These are phyloP conservation scores for Myotis pilosus DNA, from an alignment of 2,797 vertebrate species.

Conservation along the genomic window DNA sequence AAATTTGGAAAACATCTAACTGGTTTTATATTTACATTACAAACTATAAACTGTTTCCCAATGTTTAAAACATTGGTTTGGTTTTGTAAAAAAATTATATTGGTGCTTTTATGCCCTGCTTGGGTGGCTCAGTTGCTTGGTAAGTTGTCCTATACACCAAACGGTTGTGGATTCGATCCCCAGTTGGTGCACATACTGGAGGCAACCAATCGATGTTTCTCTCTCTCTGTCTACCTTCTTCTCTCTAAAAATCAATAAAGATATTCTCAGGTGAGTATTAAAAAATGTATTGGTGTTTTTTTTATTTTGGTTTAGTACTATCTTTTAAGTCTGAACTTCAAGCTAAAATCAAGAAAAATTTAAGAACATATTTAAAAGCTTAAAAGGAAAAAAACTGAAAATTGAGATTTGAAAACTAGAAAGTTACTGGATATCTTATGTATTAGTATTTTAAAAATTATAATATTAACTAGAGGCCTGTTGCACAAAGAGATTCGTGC, in stretches of 20 bases:
- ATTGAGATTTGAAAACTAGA: constrained; percentile 21
- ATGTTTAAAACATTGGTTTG: not conserved
- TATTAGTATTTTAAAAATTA: not conserved
- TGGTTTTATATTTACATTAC: constrained; percentile 6
- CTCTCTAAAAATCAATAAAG: not conserved
- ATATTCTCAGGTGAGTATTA: not conserved
- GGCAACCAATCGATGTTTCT: not conserved
- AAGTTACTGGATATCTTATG: not conserved
- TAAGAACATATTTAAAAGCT: not conserved
- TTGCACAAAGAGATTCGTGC: too few species aligned
- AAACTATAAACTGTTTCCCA: constrained; percentile 11
- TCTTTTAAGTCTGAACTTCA: constrained; percentile 13
- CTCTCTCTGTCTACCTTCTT: not conserved
- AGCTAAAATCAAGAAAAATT: not conserved
- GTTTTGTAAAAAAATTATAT: constrained; percentile 4
- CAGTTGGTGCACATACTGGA: not conserved
- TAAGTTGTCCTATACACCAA: not conserved
- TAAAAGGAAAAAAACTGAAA: not conserved
- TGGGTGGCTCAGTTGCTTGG: not conserved
- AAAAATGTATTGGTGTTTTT: not conserved
- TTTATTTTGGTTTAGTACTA: not conserved
- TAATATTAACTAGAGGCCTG: not conserved
- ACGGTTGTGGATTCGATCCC: not conserved
- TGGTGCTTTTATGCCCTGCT: not conserved
- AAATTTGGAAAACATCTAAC: not conserved